These are phyloP conservation scores for Reticulitermes lucifugus DNA, from an alignment of 2,888 invertebrate species.

Conservation along the genomic window DNA sequence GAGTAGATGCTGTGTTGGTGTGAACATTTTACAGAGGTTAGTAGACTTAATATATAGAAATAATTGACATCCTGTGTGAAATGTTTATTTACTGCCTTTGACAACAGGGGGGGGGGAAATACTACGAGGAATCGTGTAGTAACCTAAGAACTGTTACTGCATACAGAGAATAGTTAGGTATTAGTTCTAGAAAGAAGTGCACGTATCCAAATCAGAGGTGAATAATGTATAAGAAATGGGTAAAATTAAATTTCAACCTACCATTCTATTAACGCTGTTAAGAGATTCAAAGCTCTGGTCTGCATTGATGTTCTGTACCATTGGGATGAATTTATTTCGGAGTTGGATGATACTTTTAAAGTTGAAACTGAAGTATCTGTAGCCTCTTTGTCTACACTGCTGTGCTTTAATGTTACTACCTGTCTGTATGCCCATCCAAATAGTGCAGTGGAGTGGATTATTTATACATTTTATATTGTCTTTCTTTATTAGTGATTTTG, in stretches of 20 bases:
- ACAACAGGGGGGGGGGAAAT: conserved; percentile 51
- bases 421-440: background rate
- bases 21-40: conserved; percentile 15
- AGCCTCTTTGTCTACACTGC: too few species aligned
- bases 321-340: background rate
- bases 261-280: background rate
- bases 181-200: background rate
- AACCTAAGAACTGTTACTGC: conserved; percentile 19
- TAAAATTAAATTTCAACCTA: background rate
- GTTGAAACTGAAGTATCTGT: too few species aligned
- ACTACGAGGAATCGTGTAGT: conserved; percentile 50
- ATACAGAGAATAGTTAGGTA: conserved; percentile 9
- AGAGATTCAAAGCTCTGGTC: background rate
- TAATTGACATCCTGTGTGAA: conserved; percentile 47
- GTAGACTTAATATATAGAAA: conserved; percentile 26
- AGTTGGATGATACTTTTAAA: too few species aligned
- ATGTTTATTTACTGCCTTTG: conserved; percentile 52
- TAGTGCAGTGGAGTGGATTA: background rate
- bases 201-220: conserved; percentile 1
- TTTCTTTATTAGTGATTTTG: background rate
- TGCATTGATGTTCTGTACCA: conserved; percentile 3
- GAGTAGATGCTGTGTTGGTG: background rate
- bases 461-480: background rate
- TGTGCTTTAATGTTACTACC: background rate
- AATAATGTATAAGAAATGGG: background rate